A percentile compares a stretch with the other conserved stretches of the same genome.
Conservation (phyloP, 2,888 invertebrate genomes). For the Hydriomena furcata region DNA sequence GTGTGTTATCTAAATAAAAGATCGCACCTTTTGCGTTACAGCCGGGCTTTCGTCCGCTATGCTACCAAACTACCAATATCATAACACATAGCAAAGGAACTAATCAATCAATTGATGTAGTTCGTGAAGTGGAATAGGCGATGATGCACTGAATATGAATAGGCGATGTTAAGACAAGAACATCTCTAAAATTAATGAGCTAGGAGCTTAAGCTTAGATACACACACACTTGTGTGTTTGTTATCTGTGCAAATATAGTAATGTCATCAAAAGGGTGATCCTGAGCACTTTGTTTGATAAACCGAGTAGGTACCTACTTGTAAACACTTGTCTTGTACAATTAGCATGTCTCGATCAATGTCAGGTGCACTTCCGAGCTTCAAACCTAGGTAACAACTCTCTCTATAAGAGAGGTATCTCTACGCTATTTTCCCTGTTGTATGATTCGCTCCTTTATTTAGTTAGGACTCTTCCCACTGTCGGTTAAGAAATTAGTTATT, state of each 20-base stretch:
- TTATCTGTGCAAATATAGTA: constrained; percentile 31
- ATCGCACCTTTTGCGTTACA: no score
- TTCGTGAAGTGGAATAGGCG: neutral
- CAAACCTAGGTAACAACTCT: neutral
- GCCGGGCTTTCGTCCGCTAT: no score
- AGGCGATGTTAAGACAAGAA: constrained; percentile 15
- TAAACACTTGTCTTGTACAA: constrained; percentile 29
- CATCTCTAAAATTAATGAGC: constrained; percentile 23
- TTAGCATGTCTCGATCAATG: constrained; percentile 15
- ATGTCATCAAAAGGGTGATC: constrained; percentile 29
- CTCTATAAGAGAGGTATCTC: no score
- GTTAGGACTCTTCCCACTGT: neutral
- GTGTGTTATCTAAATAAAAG: no score
- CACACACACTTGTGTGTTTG: constrained; percentile 26
- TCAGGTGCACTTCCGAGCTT: constrained; percentile 16
- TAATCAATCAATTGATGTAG: neutral
- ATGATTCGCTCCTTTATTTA: no score
- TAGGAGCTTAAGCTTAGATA: constrained; percentile 26
- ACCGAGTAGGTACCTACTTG: constrained; percentile 22
- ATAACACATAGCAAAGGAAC: constrained; percentile 3
- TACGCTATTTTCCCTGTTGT: no score
- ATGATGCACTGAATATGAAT: constrained; percentile 5
- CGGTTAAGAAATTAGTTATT: neutral
- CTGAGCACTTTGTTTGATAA: constrained; percentile 25
- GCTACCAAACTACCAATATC: neutral